These are phyloP conservation scores for Loxodonta africana DNA, from an alignment of 2,113 vertebrate species.

Conservation along the genomic window DNA sequence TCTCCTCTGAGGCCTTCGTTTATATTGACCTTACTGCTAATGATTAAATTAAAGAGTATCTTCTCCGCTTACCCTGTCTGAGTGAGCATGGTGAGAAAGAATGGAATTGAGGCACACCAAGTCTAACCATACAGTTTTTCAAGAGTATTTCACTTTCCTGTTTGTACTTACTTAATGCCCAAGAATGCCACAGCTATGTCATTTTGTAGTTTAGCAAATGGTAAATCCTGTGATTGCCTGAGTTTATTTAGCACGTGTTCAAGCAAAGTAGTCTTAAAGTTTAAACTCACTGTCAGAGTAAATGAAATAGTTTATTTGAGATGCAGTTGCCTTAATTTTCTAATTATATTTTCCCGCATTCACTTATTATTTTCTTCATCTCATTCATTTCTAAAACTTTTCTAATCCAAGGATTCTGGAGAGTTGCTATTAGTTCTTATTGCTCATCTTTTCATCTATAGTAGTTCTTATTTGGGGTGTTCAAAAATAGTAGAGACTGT, in stretches of 20 bases:
- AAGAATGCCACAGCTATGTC: background rate
- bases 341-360: background rate
- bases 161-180: constrained; percentile 28
- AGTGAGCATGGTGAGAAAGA: background rate
- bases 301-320: constrained; percentile 17
- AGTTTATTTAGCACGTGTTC: constrained; percentile 9
- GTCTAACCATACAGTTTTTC: background rate
- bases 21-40: background rate
- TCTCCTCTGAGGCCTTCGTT: constrained; percentile 34
- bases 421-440: constrained; percentile 37
- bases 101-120: background rate
- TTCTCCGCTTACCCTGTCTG: background rate
- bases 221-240: background rate
- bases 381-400: constrained; percentile 53
- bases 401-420: constrained; percentile 49
- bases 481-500: constrained; percentile 13
- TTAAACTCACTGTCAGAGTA: background rate
- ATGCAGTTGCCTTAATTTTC: background rate
- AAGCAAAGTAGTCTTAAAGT: background rate
- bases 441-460: constrained; percentile 56
- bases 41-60: background rate
- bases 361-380: constrained; percentile 67
- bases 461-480: constrained; percentile 44
- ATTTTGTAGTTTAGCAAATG: constrained; percentile 22
- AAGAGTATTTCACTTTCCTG: background rate